Base-by-base conservation (phyloP, 1,140 invertebrate genomes). In the Microvelia longipes region DNA sequence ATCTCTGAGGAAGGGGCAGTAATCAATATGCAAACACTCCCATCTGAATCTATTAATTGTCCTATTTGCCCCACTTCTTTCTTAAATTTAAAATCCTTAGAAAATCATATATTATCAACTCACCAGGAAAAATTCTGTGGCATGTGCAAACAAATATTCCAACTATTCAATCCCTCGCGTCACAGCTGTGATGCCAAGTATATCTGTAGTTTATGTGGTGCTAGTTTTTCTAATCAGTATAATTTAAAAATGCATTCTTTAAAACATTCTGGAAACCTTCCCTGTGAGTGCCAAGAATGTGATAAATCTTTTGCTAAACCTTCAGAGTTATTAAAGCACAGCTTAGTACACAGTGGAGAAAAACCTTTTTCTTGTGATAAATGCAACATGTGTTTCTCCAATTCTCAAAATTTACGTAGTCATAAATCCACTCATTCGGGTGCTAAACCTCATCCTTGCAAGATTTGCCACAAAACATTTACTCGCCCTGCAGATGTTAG, bases 281-380 rank as follows among this genome's bases (percentile, higher is more conserved):
- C 83, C 30, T 84, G 86, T 73, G 79, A 82, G 26, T 87, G 85
- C 74, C 76, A 79, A 5, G 75, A 82, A 14, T 87, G 86, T 72
- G 80, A 82, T 50, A 87, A 86, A 75, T 79, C 75, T 11, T 80
- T 80, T 68, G 72, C 71, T 28, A 75, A 75, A 70, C 73, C 73
- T 28, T 73, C 73, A 27, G 75, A 76, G 68, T 68, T 77, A 26
- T 72, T 72, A 13, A 66, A 72, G 28, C 77, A 77, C 68, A 70
- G 65, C 29, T 67, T 72, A 5, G 71, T 73, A 28, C 76, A 77
- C 64, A 73, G 77, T 27, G 85, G 86, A 1, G 88, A 89, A 76
- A 87, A 87, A 78, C 84, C 87, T 50, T 90, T 89, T 76, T 83
- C 86, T 71, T 90, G 88, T 75, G 84, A 86, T 70, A 80, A 87